Evolutionary conservation across 2,797 vertebrate genomes (phyloP).

Genomic region (Malurus splendens): DNA sequence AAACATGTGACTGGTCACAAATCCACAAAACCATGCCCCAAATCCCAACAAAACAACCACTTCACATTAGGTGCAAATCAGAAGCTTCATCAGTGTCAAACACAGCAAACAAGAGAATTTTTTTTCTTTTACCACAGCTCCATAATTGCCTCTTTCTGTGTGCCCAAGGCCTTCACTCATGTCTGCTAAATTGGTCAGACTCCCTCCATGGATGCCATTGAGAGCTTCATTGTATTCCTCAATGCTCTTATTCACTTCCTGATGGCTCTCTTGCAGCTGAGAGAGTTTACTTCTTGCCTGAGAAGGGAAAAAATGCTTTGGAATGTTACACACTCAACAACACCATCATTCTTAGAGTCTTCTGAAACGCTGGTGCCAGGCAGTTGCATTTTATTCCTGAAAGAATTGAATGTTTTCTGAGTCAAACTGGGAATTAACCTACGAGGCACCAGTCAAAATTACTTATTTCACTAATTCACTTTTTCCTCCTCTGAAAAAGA

Average conservation of each 20-base stretch:
- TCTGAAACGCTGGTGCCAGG: background rate
- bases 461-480: background rate
- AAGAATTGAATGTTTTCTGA: background rate
- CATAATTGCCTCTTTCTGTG: constrained; percentile 80
- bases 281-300: constrained; percentile 89
- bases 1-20: background rate
- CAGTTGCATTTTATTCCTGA: background rate
- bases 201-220: constrained; percentile 83
- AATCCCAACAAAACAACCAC: background rate
- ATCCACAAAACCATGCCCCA: rapidly evolving
- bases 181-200: constrained; percentile 86
- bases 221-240: constrained; percentile 84
- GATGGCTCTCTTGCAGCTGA: constrained; percentile 88
- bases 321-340: background rate
- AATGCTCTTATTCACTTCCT: constrained; percentile 84
- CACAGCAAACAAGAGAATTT: background rate
- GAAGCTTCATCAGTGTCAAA: background rate
- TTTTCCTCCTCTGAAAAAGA: background rate
- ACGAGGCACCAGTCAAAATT: background rate
- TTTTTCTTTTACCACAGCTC: constrained; percentile 75
- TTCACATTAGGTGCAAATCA: background rate
- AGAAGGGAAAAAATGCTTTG: background rate
- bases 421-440: background rate
- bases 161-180: constrained; percentile 83
- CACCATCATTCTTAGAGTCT: no score